A percentile compares a stretch with the other conserved stretches of the same genome.
These are phyloP conservation scores for Halcyon smyrnensis DNA, from an alignment of 2,797 vertebrate species.

Conservation along the genomic window DNA sequence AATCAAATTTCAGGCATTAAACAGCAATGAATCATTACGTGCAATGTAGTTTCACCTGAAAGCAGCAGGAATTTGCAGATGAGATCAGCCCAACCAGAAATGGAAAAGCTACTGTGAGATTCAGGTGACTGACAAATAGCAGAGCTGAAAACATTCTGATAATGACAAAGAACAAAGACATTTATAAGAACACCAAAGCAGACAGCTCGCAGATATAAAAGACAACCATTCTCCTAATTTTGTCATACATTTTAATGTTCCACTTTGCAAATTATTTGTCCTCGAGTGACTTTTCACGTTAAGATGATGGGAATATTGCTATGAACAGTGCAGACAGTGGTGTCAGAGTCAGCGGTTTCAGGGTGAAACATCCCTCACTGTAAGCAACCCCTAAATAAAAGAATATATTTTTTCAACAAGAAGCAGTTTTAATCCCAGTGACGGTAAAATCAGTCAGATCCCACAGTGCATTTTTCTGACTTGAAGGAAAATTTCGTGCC, in stretches of 20 bases:
- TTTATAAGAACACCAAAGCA: background rate
- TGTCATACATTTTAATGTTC: background rate
- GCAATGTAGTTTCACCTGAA: background rate
- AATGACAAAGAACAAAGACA: background rate
- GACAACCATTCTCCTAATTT: background rate
- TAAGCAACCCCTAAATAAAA: background rate
- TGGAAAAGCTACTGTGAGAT: background rate
- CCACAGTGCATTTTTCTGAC: background rate
- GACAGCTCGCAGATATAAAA: background rate
- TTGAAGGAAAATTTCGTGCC: background rate
- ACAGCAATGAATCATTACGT: background rate
- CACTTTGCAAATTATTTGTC: background rate
- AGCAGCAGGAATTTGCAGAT: background rate
- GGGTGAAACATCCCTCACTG: rapidly evolving
- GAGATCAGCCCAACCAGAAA: background rate
- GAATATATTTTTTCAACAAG: background rate
- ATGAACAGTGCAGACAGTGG: background rate
- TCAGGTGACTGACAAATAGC: background rate
- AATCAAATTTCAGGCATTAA: background rate
- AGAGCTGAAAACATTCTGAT: background rate
- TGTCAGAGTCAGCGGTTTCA: background rate
- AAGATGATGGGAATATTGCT: background rate
- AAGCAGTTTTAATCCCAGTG: background rate
- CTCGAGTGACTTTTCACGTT: background rate
- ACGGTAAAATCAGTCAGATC: background rate